Base-by-base conservation (phyloP, 2,888 invertebrate genomes). In the Caenorhabditis plicata region DNA sequence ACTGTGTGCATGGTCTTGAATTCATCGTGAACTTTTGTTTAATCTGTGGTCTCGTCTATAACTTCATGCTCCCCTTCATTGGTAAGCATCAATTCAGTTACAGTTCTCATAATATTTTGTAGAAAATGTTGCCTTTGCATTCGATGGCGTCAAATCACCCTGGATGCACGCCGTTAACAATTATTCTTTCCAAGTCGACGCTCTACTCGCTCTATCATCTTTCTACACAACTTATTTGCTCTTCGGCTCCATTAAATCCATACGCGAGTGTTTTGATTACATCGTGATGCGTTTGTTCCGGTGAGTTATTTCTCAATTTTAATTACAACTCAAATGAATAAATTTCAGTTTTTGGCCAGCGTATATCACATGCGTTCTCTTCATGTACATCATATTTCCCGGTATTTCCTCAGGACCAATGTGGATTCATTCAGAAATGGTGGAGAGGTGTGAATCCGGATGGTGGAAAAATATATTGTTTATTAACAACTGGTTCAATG, bases 391-490 rank as follows among this genome's bases (percentile, higher is more conserved):
- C 31, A 46, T 77, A 26, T 71, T 73, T 48, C 56, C 64, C n/a
- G 67, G 71, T 17, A 50, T 78, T 32, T 70, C 75, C 2, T 71
- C 73, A 2, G 79, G 79, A 4, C 78, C 78, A 1, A 78, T 78
- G 78, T 78, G 78, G 78, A 78, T 78, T 39, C 77, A 76, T 42
- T 62, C 65, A 25, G 77, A 75, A 33, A 61, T 52, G 11, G 61
- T 72, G 2, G 54, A 66, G 9, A 56, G 79, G 20, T 80, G 80
- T 46, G 52, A 51, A 22, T 45, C 48, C 8, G 68, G 62, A 15
- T 80, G 79, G 78, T 77, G 76, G 73, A 73, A 73, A 50, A 81
- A 80, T 55, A 43, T 80, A 8, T 56, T 81, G 20, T 74, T 81
- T 46, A 63, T 80, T 43, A 81, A 81, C 50, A 81, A 80, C 50